Conservation (phyloP, 2,797 vertebrate species). For the Phrynocephalus guinanensis region DNA sequence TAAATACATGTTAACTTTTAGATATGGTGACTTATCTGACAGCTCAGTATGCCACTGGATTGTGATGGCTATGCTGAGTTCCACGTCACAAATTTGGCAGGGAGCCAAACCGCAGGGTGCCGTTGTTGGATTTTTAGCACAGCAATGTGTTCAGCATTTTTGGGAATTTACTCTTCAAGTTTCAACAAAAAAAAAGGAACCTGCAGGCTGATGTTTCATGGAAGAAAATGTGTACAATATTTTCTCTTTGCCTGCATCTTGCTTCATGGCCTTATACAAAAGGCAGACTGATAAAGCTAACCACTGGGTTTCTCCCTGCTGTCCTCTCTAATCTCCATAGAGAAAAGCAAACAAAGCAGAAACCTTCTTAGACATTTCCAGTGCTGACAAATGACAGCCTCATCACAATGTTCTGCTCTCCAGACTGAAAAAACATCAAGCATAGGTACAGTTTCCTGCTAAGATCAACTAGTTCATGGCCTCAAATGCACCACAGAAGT, state of each 20-base stretch:
- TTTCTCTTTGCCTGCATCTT: slow-evolving; percentile 35
- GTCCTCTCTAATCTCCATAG: slow-evolving; percentile 32
- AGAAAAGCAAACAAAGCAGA: slow-evolving; percentile 48
- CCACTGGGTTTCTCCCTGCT: slow-evolving; percentile 10
- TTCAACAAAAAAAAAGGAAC: neutral
- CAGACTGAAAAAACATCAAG: slow-evolving; percentile 39
- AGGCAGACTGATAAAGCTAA: slow-evolving; percentile 26
- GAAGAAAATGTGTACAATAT: slow-evolving; percentile 17
- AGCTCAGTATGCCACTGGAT: slow-evolving; percentile 53
- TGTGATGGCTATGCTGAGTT: slow-evolving; percentile 49
- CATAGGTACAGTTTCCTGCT: slow-evolving; percentile 41
- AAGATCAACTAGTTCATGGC: slow-evolving; percentile 54
- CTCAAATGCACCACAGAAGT: slow-evolving; percentile 52
- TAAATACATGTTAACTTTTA: slow-evolving; percentile 63
- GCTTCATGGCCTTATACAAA: slow-evolving; percentile 5
- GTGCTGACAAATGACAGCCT: slow-evolving; percentile 37
- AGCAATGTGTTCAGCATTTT: slow-evolving; percentile 28
- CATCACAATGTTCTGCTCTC: slow-evolving; percentile 44
- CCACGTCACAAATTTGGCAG: slow-evolving; percentile 32
- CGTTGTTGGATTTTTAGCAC: slow-evolving; percentile 41
- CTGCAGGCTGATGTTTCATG: neutral
- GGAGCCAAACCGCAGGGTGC: slow-evolving; percentile 51
- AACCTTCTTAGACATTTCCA: slow-evolving; percentile 37
- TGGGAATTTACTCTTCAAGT: slow-evolving; percentile 1
- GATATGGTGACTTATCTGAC: slow-evolving; percentile 61